Conservation (phyloP, 2,888 invertebrate species). For the Pinctada fucata region DNA sequence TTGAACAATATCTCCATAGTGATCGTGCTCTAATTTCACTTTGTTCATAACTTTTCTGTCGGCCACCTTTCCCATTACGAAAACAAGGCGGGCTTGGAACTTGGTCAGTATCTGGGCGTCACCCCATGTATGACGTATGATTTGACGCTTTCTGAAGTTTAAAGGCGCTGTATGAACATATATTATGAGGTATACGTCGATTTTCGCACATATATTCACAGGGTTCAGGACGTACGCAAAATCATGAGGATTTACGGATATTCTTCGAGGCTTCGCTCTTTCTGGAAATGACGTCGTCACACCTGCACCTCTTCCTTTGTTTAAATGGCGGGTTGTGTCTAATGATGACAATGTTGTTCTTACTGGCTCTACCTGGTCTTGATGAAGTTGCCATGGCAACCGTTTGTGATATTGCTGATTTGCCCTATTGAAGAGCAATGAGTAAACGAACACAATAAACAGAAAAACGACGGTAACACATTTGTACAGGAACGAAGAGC, state of each 20-base stretch:
- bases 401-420: not conserved
- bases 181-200: conserved; percentile 64
- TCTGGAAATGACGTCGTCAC: conserved; percentile 4
- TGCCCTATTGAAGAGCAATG: conserved; percentile 12
- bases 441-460: conserved; percentile 9
- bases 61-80: conserved; percentile 68
- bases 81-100: conserved; percentile 67
- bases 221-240: conserved; percentile 66
- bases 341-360: not conserved
- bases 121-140: conserved; percentile 75
- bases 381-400: conserved; percentile 18
- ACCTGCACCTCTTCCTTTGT: not conserved
- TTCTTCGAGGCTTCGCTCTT: conserved; percentile 13
- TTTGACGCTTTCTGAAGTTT: conserved; percentile 70
- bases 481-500: conserved; percentile 17
- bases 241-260: conserved; percentile 62
- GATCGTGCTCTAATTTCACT: conserved; percentile 66
- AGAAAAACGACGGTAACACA: not conserved
- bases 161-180: conserved; percentile 75
- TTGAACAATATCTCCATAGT: conserved; percentile 74
- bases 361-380: conserved; percentile 18
- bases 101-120: conserved; percentile 58
- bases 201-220: conserved; percentile 47
- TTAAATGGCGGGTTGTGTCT: not conserved
- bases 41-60: conserved; percentile 59